Evolutionary conservation across 2,113 vertebrate species (phyloP).

Genomic region (Gobiocypris rarus): DNA sequence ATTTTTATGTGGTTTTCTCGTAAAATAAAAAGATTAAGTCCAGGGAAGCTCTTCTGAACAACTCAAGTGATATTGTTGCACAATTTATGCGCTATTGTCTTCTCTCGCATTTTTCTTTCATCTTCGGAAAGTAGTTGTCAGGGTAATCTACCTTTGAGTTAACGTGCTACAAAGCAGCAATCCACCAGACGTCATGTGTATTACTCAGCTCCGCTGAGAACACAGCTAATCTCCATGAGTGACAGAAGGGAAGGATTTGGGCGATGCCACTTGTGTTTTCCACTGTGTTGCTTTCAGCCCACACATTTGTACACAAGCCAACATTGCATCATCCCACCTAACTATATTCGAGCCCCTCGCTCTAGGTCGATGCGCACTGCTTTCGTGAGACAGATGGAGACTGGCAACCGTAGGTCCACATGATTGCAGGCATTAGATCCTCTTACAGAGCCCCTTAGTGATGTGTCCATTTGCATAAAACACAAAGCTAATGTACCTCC

Average conservation of each 20-base stretch:
- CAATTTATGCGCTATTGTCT: not conserved
- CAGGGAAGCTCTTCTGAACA: not conserved
- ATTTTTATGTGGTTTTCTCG: not conserved
- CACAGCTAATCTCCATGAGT: not conserved
- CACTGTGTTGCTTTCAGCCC: constrained; percentile 10
- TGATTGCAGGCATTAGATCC: constrained; percentile 19
- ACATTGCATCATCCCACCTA: constrained; percentile 2
- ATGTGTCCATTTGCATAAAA: constrained; percentile 11
- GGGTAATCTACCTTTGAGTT: not conserved
- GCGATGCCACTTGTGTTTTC: constrained; percentile 30
- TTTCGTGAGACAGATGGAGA: constrained; percentile 10
- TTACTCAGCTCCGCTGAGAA: not conserved
- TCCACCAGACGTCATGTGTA: constrained; percentile 28
- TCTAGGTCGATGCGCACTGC: not conserved
- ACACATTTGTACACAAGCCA: constrained; percentile 31
- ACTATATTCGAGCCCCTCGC: not conserved
- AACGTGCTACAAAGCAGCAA: not conserved
- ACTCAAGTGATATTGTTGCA: not conserved
- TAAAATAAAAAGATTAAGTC: not conserved
- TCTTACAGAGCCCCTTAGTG: not conserved
- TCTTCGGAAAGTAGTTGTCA: constrained; percentile 16
- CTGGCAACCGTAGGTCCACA: not conserved
- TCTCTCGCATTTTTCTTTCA: not conserved
- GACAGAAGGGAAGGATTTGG: constrained; percentile 27
- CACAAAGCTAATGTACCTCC: not conserved